Evolutionary conservation across 1,140 invertebrate species (phyloP).

Genomic region (Drosophila nebulosa): DNA sequence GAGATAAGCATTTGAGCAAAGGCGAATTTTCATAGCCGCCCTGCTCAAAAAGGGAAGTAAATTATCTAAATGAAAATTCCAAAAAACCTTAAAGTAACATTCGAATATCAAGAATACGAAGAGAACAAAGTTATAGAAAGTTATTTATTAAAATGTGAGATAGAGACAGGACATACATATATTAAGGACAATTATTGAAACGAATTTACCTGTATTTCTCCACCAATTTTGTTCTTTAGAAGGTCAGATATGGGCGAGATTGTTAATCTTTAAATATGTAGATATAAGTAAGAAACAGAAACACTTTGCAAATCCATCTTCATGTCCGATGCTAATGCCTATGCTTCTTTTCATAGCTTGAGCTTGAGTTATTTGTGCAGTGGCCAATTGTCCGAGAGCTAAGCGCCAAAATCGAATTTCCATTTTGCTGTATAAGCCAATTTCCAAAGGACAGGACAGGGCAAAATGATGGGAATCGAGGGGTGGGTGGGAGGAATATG

Average conservation of each 20-base stretch:
- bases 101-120: neutral
- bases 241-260: too few relatives aligned
- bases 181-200: too few relatives aligned
- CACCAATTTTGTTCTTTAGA: too few relatives aligned
- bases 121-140: neutral
- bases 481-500: neutral
- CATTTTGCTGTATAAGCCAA: conserved; percentile 17
- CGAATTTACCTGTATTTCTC: too few relatives aligned
- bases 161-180: too few relatives aligned
- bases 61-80: neutral
- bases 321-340: neutral
- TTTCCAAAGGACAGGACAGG: neutral
- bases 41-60: neutral
- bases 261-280: too few relatives aligned
- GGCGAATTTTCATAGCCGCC: neutral
- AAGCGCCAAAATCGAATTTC: neutral
- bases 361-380: neutral
- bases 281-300: too few relatives aligned
- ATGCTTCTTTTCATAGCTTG: neutral
- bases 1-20: neutral
- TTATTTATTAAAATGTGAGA: too few relatives aligned
- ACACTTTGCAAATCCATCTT: too few relatives aligned
- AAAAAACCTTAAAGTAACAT: neutral
- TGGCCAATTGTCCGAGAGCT: neutral
- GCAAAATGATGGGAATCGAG: neutral